Base-by-base conservation (phyloP, 2,888 invertebrate genomes). In the Drosophila phalerata region DNA sequence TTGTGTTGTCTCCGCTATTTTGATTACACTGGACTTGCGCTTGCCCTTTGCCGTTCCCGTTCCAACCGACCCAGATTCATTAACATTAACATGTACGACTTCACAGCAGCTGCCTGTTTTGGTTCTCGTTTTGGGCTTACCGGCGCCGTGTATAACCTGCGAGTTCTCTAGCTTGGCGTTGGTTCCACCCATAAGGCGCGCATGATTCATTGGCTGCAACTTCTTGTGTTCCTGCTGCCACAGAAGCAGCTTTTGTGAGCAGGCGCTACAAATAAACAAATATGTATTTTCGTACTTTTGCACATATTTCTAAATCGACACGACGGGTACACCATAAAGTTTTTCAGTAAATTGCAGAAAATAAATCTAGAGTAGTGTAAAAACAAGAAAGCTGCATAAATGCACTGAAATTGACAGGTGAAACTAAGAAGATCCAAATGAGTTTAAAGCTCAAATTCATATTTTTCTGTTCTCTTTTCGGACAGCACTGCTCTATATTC, bases 231-330 rank as follows among this genome's bases (percentile, higher is more conserved):
- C 81, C 61, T 90, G 88, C 66, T 92, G 91, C 92, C 92, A 92
- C 40, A 93, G 89, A 5, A 93, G 93, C 49, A 96, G 89, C 89
- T 95, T 95, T 88, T 95, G 94, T 1, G 95, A 95, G 88, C 95
- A 96, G 1, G 95, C 95, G 76, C 96, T 96, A 76, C 8, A 71
- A 77, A 37, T 22, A 6, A 13, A n/a, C 4, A n/a, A n/a, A 37
- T 6, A n/a, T 37, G 3, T n/a, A 37, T 37, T 37, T 28, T 28
- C 8, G 8, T 28, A 28, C 1, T 1, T 28, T 37, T 37, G n/a
- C 2, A 5, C 6, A 4, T n/a, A 37, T n/a, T 34, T 34, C 13
- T n/a, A 34, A 8, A 28, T 2, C 25, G 5, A 5, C 25, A 5
- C 5, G 5, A 4, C 4, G 5, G 8, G 6, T 25, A 25, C 25